Evolutionary conservation across 2,113 vertebrate species (phyloP).

Genomic region (Melanerpes formicivorus): DNA sequence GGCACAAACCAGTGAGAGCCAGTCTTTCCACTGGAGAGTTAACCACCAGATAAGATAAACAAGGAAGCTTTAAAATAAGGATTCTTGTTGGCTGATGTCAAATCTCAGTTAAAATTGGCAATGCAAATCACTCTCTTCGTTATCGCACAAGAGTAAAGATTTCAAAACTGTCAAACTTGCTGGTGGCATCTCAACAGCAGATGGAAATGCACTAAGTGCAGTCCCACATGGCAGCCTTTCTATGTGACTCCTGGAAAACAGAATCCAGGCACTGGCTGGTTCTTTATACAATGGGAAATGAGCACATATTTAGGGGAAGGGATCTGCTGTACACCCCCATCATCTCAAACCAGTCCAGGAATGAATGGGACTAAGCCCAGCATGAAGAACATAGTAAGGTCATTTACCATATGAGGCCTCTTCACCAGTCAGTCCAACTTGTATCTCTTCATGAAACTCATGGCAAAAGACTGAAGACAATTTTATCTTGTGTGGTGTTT

Average conservation of each 20-base stretch:
- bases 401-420: background rate
- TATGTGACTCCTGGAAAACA: slow-evolving; percentile 4
- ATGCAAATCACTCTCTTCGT: slow-evolving; percentile 21
- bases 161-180: slow-evolving; percentile 17
- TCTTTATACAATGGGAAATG: background rate
- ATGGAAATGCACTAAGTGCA: background rate
- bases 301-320: background rate
- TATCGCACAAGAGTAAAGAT: background rate
- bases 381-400: background rate
- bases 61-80: slow-evolving; percentile 2
- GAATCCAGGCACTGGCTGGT: background rate
- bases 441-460: background rate
- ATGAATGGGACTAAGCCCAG: background rate
- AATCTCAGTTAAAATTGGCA: slow-evolving; percentile 5
- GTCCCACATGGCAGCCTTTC: slow-evolving; percentile 10
- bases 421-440: background rate
- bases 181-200: slow-evolving; percentile 31
- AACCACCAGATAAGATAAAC: background rate
- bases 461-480: background rate
- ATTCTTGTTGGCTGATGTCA: background rate
- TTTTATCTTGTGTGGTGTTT: background rate
- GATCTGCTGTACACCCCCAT: background rate
- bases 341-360: background rate
- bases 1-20: background rate
- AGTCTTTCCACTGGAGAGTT: slow-evolving; percentile 10